Percentiles rank a stretch among this genome's conserved stretches.
Evolutionary conservation across 2,797 vertebrate genomes (phyloP).

Genomic region (Todus mexicanus): DNA sequence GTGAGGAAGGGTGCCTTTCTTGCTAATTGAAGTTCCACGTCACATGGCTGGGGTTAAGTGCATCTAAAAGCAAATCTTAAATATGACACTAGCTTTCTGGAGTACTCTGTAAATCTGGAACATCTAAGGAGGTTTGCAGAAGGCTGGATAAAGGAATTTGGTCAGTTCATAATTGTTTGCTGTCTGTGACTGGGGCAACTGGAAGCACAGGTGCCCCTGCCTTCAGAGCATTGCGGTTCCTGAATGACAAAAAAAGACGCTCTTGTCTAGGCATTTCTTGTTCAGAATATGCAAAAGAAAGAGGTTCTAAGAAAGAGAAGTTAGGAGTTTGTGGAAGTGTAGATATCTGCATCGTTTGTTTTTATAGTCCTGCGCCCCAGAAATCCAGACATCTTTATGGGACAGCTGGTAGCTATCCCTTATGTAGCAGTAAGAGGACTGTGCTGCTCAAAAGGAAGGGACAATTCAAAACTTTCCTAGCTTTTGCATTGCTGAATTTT

Average conservation of each 20-base stretch:
- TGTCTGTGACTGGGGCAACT: neutral
- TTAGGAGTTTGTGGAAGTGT: neutral
- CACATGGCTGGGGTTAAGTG: neutral
- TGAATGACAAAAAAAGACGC: neutral
- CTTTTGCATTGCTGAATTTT: neutral
- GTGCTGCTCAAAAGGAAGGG: neutral
- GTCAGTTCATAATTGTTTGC: neutral
- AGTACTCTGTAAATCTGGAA: neutral
- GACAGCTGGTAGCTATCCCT: neutral
- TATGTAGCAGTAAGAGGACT: neutral
- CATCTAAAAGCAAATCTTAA: neutral
- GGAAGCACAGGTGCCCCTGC: rapidly evolving
- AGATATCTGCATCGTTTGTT: neutral
- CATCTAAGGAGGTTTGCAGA: neutral
- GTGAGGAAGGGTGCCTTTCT: neutral
- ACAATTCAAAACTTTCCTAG: neutral
- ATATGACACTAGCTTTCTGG: neutral
- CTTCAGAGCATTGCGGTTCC: neutral
- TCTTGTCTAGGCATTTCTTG: neutral
- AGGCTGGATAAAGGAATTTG: neutral
- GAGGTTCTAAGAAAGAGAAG: neutral
- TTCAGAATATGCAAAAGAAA: neutral
- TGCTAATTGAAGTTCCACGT: neutral
- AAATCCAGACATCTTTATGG: neutral
- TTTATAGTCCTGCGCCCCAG: neutral